Base-by-base conservation (phyloP, 1,140 invertebrate species). In the Brevipalpus yothersi region DNA sequence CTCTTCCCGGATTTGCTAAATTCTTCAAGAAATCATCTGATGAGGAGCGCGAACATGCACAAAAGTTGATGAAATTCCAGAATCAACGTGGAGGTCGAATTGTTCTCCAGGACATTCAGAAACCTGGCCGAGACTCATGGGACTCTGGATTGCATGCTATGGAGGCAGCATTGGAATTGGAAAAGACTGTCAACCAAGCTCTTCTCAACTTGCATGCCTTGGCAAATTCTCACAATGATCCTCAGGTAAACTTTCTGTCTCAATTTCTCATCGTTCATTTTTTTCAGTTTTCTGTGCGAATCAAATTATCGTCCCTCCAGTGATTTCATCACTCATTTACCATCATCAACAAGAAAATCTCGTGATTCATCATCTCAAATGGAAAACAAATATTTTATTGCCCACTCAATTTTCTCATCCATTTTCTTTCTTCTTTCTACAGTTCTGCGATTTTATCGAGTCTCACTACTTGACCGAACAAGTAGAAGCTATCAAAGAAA, bases 61-160 rank as follows among this genome's bases (percentile, higher is more conserved):
- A 77, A 66, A 79, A 75, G 61, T 68, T 82, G 12, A 81, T 82
- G 73, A 75, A 77, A 60, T 80, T 78, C 63, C 76, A 78, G 65
- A 79, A 79, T 64, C 68, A 71, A 56, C 68, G 79, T 41, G 79
- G 80, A 41, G 79, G 66, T 9, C 41, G 63, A 41, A 64, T 67
- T 49, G 56, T 63, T 3, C 51, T 65, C 1, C 57, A 61, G 17
- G 53, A 65, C 21, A 62, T 67, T 45, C 21, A 58, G 67, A 76
- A 77, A 64, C 78, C 79, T 15, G 71, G 72, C 4, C 65, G 68
- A 4, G 73, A 79, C 61, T 76, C 77, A 61, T 81, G 78, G 77
- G 72, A 71, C 8, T 71, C 66, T 58, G 73, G 74, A 11, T 60
- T 78, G 62, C 75, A 78, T 23, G 78, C 78, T 4, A 72, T 81